Evolutionary conservation across 2,113 vertebrate species (phyloP), one percentile per base, ranked within the genome.

Genomic region (Prochilodus magdalenae): DNA sequence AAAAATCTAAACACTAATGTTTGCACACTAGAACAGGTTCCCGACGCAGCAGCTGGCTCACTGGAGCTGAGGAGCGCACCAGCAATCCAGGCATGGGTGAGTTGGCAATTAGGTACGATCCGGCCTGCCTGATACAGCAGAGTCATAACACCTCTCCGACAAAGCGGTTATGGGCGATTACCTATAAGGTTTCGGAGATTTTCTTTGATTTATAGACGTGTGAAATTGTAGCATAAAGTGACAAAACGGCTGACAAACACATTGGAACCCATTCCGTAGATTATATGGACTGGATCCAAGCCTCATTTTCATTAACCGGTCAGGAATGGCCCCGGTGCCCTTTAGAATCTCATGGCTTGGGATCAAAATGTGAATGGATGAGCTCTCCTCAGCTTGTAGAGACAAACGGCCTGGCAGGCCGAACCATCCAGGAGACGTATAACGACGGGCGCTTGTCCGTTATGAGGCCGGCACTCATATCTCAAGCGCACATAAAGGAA

Each of bases 401-500:
- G 60, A 82, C 44, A 76, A 83, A 84, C 73, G 65, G 55, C 60
- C 36, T 60, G 55, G 63, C 4, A 55, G 69, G 69, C 36, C 63
- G 44, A 24, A 73, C 51, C 70, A 59, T 84, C 80, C 20, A 55
- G 62, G 73, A 81, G 77, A 84, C 82, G 22, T 80, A 84, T 71
- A 53, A 44, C 22, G 73, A 73, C 60, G 79, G 26, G 75, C 24
- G 30, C 13, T 81, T 82, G 63, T 40, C 30, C 69, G 36, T 85
- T 82, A 73, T 22, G 76, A 82, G 40, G 36, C n/a, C 71, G 30
- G 1, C 53, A 14, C 29, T 85, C 51, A 67, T 83, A 77, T 88
- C 83, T 86, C 66, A 85, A 76, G 75, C 77, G 84, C 51, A 71
- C 27, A 75, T 20, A 75, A 62, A 79, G 80, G 76, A 70, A 44